phyloP scores from a whole-genome alignment of 2,888 invertebrate species.

The Strigamia maritima region DNA sequence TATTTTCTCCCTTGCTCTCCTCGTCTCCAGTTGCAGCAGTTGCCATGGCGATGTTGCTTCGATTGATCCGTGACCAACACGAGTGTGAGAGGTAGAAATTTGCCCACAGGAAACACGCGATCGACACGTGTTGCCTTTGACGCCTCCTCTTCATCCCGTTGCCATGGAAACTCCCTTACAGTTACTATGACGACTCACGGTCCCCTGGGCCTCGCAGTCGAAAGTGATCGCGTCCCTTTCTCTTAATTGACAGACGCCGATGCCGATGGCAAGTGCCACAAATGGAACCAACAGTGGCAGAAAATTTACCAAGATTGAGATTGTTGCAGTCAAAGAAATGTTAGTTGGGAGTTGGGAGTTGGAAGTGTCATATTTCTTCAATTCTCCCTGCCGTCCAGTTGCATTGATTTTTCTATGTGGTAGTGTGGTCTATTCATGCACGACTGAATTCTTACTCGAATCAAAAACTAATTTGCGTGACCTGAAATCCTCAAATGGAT shows the following conservation, averaged over 20 bases:
- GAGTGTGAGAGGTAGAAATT: background rate
- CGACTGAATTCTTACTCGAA: too few relatives aligned
- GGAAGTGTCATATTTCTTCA: too few relatives aligned
- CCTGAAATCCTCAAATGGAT: too few relatives aligned
- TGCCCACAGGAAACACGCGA: slow-evolving; percentile 10
- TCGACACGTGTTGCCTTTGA: slow-evolving; percentile 10
- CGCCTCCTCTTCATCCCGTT: slow-evolving; percentile 7
- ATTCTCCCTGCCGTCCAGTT: too few relatives aligned
- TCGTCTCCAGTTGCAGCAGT: background rate
- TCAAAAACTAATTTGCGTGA: too few relatives aligned
- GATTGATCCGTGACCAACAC: slow-evolving; percentile 10
- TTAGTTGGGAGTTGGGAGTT: too few relatives aligned
- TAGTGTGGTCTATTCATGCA: too few relatives aligned
- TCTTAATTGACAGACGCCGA: background rate
- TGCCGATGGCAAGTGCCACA: background rate
- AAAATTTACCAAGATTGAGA: background rate
- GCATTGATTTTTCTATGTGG: too few relatives aligned
- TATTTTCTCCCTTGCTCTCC: background rate
- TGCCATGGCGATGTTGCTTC: background rate
- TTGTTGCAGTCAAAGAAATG: too few relatives aligned
- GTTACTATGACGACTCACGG: background rate
- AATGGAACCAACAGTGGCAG: background rate
- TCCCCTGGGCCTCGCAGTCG: background rate
- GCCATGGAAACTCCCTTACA: background rate
- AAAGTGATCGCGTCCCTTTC: slow-evolving; percentile 15